Base-by-base conservation (phyloP, 2,797 vertebrate genomes). In the Microhierax caerulescens region DNA sequence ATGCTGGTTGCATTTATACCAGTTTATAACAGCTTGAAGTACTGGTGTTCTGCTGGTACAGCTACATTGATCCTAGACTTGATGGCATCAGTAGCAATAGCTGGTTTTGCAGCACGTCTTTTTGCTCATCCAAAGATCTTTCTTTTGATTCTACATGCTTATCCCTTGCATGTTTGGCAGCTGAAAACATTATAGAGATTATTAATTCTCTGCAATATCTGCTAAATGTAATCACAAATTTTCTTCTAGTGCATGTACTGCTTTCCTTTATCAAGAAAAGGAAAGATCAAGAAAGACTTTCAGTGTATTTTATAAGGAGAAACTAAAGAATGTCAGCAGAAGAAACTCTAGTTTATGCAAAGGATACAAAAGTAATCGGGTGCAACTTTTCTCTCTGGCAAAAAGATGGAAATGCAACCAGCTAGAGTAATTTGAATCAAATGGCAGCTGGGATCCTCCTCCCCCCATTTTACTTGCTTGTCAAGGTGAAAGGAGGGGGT, bases 381-480 rank as follows among this genome's bases (percentile, higher is more conserved):
- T 53, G 43, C 27, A 27, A 16, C 34, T 51, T 69, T 63, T 77
- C 56, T 65, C 5, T 51, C 7, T 37, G 32, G 13, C 21, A 50
- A 65, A 64, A 76, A 41, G n/a, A 18, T 63, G 53, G 61, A 45
- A 92, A 28, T n/a, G 48, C 36, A 81, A 25, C 60, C 45, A 43
- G 72, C 30, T 78, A 77, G 36, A 74, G 25, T 20, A 15, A 36
- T 73, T 45, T 4, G 41, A 34, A 25, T 59, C 36, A 50, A 34
- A 36, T 4, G 24, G 32, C 23, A 69, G 67, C 45, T 73, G 64
- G 41, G 53, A 45, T 51, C 69, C 51, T 84, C 11, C 27, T 73
- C 39, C 81, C n/a, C 27, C 14, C 3, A 0, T 69, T 92, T 61
- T 13, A 4, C 41, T 72, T 36, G 21, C 28, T 8, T 0, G 1